Conservation (phyloP, 1,140 invertebrate genomes). For the Rhagoletis zephyria region DNA sequence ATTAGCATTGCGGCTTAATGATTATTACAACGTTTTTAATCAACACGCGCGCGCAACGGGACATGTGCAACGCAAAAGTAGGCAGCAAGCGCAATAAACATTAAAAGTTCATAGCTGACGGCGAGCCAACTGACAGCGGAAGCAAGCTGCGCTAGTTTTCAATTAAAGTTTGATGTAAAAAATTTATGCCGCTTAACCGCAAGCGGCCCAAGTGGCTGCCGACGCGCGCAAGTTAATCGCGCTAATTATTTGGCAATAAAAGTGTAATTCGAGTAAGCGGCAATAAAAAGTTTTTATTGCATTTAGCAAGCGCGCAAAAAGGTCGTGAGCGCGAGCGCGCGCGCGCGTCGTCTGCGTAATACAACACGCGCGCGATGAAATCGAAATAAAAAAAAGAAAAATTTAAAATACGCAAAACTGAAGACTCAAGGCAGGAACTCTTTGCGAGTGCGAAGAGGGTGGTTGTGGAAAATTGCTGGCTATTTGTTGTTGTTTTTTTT, state of each 20-base stretch:
- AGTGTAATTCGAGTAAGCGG: constrained; percentile 69
- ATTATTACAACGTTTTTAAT: neutral
- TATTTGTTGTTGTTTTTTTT: constrained; percentile 22
- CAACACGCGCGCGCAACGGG: neutral
- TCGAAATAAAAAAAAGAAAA: neutral
- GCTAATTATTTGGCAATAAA: constrained; percentile 71
- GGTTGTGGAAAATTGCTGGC: neutral
- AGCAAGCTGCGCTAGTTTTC: constrained; percentile 6
- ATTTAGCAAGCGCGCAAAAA: neutral
- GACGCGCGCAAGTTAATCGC: constrained; percentile 67
- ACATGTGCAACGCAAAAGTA: neutral
- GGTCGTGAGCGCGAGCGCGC: neutral
- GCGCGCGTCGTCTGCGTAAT: neutral
- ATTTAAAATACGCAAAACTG: neutral
- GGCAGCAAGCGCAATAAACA: too few species aligned
- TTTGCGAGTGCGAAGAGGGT: neutral
- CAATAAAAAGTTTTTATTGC: constrained; percentile 70
- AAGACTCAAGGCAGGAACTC: neutral
- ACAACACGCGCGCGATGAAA: neutral
- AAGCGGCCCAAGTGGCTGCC: constrained; percentile 76
- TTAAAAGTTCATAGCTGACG: too few species aligned
- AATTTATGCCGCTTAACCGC: constrained; percentile 64
- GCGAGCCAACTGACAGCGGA: neutral
- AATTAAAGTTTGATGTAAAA: constrained; percentile 9
- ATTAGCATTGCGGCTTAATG: neutral